Percentiles rank a stretch among this genome's conserved stretches.
Conservation (phyloP, 30 jellyfish, hydroid and myxozoan species). For the Hydractinia echinata region DNA sequence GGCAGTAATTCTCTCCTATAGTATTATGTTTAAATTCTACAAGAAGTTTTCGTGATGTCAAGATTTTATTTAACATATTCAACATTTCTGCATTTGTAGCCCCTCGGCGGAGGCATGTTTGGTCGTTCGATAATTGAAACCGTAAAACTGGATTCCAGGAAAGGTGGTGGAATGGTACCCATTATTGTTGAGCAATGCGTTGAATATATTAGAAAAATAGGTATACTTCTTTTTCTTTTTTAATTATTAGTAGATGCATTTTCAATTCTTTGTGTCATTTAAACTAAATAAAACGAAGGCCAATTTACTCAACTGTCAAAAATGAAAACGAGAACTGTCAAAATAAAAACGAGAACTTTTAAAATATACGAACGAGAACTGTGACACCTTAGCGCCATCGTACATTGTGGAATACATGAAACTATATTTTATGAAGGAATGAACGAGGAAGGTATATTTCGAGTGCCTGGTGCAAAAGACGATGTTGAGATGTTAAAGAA, state of each 20-base stretch:
- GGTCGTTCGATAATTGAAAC: slow-evolving; percentile 87
- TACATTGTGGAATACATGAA: neutral
- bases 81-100: slow-evolving; percentile 43
- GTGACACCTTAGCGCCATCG: too few relatives aligned
- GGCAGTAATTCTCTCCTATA: too few relatives aligned
- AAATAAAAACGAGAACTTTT: too few relatives aligned
- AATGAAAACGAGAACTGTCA: neutral
- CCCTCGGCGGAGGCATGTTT: slow-evolving; percentile 97
- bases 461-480: slow-evolving; percentile 67
- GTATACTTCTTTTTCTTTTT: slow-evolving; percentile 7
- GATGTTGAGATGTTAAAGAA: slow-evolving; percentile 59
- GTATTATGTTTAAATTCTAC: neutral
- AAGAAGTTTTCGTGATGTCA: neutral
- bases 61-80: neutral
- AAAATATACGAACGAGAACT: too few relatives aligned
- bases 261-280: too few relatives aligned
- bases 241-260: neutral
- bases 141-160: slow-evolving; percentile 60
- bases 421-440: slow-evolving; percentile 28
- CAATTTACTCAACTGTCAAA: neutral
- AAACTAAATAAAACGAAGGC: too few relatives aligned
- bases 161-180: slow-evolving; percentile 97
- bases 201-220: slow-evolving; percentile 51
- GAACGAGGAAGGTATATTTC: slow-evolving; percentile 78
- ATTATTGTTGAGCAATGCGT: slow-evolving; percentile 79